Evolutionary conservation across 1,140 invertebrate genomes (phyloP).

Genomic region (Drosophila tani): DNA sequence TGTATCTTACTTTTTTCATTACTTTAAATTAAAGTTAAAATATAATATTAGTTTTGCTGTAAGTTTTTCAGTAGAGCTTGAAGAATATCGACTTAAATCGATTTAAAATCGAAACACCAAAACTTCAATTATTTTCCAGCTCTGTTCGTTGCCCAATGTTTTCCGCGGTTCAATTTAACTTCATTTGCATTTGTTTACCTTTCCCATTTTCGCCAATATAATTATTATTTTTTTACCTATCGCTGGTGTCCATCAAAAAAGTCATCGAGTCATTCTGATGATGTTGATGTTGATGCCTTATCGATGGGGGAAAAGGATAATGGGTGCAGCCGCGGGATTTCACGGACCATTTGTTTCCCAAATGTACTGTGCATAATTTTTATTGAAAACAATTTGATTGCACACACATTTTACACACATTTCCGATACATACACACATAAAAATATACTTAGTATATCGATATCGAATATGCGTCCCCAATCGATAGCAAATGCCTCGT

Average conservation of each 20-base stretch:
- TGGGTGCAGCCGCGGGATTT: conserved; percentile 44
- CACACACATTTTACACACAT: conserved; percentile 42
- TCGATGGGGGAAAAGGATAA: conserved; percentile 40
- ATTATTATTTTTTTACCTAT: conserved; percentile 31
- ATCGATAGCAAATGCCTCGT: conserved; percentile 47
- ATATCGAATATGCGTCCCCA: conserved; percentile 25
- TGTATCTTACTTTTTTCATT: too few relatives aligned
- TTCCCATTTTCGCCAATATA: conserved; percentile 38
- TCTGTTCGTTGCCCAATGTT: background rate
- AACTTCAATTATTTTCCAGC: conserved; percentile 2
- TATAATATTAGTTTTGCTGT: too few relatives aligned
- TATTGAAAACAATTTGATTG: conserved; percentile 77
- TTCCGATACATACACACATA: conserved; percentile 2
- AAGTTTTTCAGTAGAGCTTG: too few relatives aligned
- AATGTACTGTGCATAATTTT: conserved; percentile 82
- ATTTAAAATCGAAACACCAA: background rate
- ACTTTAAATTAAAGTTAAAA: too few relatives aligned
- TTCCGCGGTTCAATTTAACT: conserved; percentile 42
- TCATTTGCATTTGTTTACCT: conserved; percentile 74
- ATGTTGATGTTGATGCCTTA: conserved; percentile 69
- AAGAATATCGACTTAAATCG: too few relatives aligned
- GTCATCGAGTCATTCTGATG: conserved; percentile 54
- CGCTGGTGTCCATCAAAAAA: conserved; percentile 66
- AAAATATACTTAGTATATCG: conserved; percentile 7
- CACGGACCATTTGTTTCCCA: conserved; percentile 66